Evolutionary conservation across 1,140 invertebrate genomes (phyloP).

Genomic region (Lycorma delicatula): DNA sequence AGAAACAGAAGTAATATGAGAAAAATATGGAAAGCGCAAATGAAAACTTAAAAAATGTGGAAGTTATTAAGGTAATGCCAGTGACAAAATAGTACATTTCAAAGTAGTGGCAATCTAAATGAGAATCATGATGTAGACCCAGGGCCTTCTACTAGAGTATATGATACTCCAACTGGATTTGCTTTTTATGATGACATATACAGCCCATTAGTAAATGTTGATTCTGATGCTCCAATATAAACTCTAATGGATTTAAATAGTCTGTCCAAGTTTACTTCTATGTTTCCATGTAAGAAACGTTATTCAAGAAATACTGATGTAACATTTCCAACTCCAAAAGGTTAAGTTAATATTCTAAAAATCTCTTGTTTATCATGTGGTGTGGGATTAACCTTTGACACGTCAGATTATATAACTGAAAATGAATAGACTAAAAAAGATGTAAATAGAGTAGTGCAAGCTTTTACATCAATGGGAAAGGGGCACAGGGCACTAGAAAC

Average conservation of each 20-base stretch:
- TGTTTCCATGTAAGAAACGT: constrained; percentile 5
- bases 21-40: no score
- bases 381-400: not conserved
- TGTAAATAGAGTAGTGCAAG: constrained; percentile 17
- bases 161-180: no score
- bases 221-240: not conserved
- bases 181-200: constrained; percentile 7
- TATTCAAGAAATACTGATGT: not conserved
- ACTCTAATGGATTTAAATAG: constrained; percentile 2
- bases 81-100: no score
- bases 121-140: no score
- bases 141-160: no score
- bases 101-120: no score
- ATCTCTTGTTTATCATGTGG: not conserved
- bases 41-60: no score
- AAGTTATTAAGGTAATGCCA: no score
- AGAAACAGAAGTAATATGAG: no score
- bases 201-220: not conserved
- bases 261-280: constrained; percentile 1
- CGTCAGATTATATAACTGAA: not conserved
- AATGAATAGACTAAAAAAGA: not conserved
- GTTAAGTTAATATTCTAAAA: not conserved
- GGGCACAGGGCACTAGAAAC: constrained; percentile 11
- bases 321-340: not conserved
- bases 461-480: constrained; percentile 13